Evolutionary conservation across 37 sponge, comb jelly and placozoan genomes (phyloP), one percentile per base, ranked within the genome.

Genomic region (Oscarella lobularis): DNA sequence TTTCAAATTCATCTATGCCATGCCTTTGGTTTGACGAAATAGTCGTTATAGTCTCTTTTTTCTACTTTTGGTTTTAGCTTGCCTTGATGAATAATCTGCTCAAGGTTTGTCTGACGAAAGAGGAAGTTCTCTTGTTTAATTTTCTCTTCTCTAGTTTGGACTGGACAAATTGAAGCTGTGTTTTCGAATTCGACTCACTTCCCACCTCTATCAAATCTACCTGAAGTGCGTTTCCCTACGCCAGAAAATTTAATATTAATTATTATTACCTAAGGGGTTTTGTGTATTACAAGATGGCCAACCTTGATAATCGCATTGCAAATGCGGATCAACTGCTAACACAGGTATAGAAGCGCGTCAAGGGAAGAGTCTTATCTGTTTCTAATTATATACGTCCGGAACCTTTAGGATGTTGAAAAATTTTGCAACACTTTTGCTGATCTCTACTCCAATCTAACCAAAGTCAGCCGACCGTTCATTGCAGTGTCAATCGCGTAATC

Each of bases 251-350:
- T 20, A 14, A 5, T 68, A 5, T 68, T 35, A 29, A 34, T 68
- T 20, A 32, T 2, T 74, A 33, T 34, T 39, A 32, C 66, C 39
- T 27, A 38, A 92, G 93, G 0, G 87, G 89, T 6, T 88, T 88
- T 35, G 88, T 89, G 0, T 95, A 88, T 80, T 95, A 95, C 80
- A 88, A 95, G 82, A 94, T 94, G 95, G 38, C 86, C 30, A 95
- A 95, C 73, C 69, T 95, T 72, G 95, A 95, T 74, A 95, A 91
- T 41, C 41, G 95, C 14, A 95, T 95, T 9, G 35, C 84, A 66
- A 95, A 95, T 79, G 92, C 95, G 0, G 95, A 95, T 74, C 95
- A 95, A 68, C 76, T 95, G 35, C 77, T 95, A 14, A 95, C 95
- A 29, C 95, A 89, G 79, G 83, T 83, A 35, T 30, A 35, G 31